Conservation (phyloP, 2,888 invertebrate species). For the Merodon equestris region DNA sequence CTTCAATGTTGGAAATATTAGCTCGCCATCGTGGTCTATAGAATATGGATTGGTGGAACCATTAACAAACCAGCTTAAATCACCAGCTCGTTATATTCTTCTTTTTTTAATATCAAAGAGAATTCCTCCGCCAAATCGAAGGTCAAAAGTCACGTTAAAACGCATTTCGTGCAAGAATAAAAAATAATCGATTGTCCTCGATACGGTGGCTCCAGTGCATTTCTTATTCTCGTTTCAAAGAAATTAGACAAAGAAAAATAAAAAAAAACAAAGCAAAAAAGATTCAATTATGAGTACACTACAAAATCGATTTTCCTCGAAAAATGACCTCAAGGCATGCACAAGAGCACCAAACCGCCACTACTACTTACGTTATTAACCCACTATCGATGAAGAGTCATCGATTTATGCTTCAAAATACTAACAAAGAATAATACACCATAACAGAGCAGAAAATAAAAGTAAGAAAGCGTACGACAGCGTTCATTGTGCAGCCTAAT, state of each 20-base stretch:
- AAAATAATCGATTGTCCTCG: conserved; percentile 40
- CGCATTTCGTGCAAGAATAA: conserved; percentile 10
- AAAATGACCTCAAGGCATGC: conserved; percentile 52
- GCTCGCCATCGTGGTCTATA: too few species aligned
- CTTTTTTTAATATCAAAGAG: too few species aligned
- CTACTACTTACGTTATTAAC: conserved; percentile 48
- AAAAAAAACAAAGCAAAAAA: too few species aligned
- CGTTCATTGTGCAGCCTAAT: neutral
- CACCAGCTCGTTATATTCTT: too few species aligned
- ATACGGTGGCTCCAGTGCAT: neutral
- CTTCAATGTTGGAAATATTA: too few species aligned
- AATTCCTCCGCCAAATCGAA: too few species aligned
- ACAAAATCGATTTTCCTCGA: conserved; percentile 34
- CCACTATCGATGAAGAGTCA: conserved; percentile 38
- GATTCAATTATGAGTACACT: conserved; percentile 2
- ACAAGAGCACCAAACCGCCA: conserved; percentile 51
- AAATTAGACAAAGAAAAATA: too few species aligned
- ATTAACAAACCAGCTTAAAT: too few species aligned
- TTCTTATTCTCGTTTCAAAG: too few species aligned
- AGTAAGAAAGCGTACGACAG: too few species aligned
- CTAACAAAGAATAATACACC: neutral
- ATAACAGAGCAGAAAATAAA: neutral
- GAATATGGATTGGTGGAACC: too few species aligned
- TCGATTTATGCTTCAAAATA: conserved; percentile 17
- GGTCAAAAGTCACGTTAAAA: too few species aligned